Evolutionary conservation across 2,888 invertebrate species (phyloP).

Genomic region (Hirtodrosophila alboralis): DNA sequence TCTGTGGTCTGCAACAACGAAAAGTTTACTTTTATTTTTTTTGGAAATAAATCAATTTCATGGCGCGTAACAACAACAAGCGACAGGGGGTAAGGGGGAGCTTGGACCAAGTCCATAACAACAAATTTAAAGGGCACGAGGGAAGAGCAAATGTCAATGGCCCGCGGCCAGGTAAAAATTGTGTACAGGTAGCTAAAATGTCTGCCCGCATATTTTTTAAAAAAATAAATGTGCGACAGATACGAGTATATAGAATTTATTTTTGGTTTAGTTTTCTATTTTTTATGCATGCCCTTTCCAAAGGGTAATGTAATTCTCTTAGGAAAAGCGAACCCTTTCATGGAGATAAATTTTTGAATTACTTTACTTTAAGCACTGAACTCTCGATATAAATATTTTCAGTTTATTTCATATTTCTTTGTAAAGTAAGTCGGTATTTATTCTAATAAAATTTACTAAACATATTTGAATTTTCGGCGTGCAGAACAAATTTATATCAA

Average conservation of each 20-base stretch:
- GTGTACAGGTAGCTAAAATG: slow-evolving; percentile 24
- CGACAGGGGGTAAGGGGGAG: not conserved
- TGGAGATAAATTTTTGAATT: too few relatives aligned
- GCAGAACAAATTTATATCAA: too few relatives aligned
- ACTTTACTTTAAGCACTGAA: too few relatives aligned
- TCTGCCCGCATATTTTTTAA: slow-evolving; percentile 19
- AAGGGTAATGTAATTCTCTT: too few relatives aligned
- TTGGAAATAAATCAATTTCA: slow-evolving; percentile 82
- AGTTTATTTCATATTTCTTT: too few relatives aligned
- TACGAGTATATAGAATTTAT: slow-evolving; percentile 7
- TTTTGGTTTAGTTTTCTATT: too few relatives aligned
- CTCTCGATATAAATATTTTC: too few relatives aligned
- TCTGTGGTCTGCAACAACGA: too few relatives aligned
- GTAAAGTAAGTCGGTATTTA: too few relatives aligned
- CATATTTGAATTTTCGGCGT: too few relatives aligned
- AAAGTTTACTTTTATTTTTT: slow-evolving; percentile 9
- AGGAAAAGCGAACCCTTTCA: too few relatives aligned
- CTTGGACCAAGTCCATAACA: slow-evolving; percentile 52
- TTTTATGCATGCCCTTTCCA: not conserved
- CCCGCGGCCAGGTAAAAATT: slow-evolving; percentile 45
- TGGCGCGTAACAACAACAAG: slow-evolving; percentile 56
- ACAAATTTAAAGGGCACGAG: slow-evolving; percentile 34
- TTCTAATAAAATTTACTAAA: too few relatives aligned
- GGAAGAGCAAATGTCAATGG: slow-evolving; percentile 45
- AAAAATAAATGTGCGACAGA: slow-evolving; percentile 11